Evolutionary conservation across 2,113 vertebrate genomes (phyloP).

Genomic region (Tetraodon nigroviridis): DNA sequence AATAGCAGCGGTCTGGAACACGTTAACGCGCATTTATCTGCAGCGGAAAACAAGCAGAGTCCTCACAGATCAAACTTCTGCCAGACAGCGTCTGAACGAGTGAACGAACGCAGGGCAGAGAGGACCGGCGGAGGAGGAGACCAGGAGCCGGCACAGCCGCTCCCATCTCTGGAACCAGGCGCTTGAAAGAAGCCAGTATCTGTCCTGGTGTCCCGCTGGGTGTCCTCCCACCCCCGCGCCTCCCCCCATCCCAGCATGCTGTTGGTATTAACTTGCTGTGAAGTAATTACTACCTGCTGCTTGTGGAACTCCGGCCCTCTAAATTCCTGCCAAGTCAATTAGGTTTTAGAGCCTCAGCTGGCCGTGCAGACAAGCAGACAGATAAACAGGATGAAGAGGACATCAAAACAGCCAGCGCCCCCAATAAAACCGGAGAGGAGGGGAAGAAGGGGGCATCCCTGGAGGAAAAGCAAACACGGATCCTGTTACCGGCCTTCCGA

Average conservation of each 20-base stretch:
- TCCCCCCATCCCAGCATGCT: constrained; percentile 44
- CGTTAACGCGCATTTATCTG: constrained; percentile 56
- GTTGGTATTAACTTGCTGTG: constrained; percentile 77
- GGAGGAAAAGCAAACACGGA: constrained; percentile 55
- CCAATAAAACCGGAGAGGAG: constrained; percentile 27
- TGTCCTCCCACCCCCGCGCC: constrained; percentile 16
- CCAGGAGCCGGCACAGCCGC: constrained; percentile 4
- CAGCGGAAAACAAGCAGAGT: constrained; percentile 40
- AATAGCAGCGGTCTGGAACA: constrained; percentile 59
- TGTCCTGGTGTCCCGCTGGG: constrained; percentile 15
- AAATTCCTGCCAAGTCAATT: constrained; percentile 60
- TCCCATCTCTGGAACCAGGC: constrained; percentile 42
- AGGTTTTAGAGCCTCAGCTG: constrained; percentile 37
- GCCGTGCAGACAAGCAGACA: constrained; percentile 56
- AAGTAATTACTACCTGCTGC: constrained; percentile 80
- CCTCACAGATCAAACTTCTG: constrained; percentile 31
- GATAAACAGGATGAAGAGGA: constrained; percentile 58
- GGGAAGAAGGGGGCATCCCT: constrained; percentile 25
- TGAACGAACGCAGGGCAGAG: constrained; percentile 58
- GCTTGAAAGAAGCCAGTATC: constrained; percentile 65
- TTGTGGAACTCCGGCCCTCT: constrained; percentile 52
- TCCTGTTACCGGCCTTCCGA: constrained; percentile 49
- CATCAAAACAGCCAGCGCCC: constrained; percentile 48
- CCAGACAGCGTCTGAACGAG: constrained; percentile 8
- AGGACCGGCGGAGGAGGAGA: constrained; percentile 39